phyloP scores from a whole-genome alignment of 64 coral and sea anemone species.

The Stylophora pistillata region DNA sequence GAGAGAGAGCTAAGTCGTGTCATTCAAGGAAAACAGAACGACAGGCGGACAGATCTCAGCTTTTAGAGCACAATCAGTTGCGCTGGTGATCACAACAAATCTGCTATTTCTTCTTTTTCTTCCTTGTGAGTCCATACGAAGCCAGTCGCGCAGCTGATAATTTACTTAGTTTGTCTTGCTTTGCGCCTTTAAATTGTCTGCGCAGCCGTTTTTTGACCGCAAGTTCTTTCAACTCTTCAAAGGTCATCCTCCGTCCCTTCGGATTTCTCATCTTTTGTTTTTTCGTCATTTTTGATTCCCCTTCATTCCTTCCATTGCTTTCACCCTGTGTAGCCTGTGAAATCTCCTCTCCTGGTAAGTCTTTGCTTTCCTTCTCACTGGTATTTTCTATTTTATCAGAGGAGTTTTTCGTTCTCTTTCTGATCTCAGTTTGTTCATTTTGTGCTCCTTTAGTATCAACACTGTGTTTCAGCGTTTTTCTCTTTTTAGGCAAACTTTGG shows the following conservation, averaged over 20 bases:
- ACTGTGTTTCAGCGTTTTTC: neutral
- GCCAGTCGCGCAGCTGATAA: slow-evolving; percentile 48
- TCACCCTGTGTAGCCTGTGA: neutral
- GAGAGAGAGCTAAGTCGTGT: neutral
- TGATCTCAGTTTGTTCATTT: neutral
- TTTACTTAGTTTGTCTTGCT: slow-evolving; percentile 32
- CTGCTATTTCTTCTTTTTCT: slow-evolving; percentile 40
- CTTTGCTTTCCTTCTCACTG: neutral
- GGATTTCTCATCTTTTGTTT: slow-evolving; percentile 4
- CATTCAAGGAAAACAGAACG: neutral
- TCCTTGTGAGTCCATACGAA: slow-evolving; percentile 49
- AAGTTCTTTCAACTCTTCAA: slow-evolving; percentile 38
- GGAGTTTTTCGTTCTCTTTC: neutral
- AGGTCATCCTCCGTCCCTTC: slow-evolving; percentile 21
- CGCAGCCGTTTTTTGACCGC: slow-evolving; percentile 28
- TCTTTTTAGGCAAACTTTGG: neutral
- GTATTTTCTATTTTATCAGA: neutral
- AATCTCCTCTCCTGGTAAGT: neutral
- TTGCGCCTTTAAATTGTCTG: slow-evolving; percentile 60
- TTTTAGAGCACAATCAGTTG: neutral
- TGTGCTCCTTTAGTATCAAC: neutral
- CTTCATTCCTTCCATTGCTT: neutral
- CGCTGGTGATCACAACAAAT: neutral
- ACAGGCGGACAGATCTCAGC: neutral
- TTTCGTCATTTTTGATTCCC: neutral